Base-by-base conservation (phyloP, 2,797 vertebrate species). In the Pseudochirops cupreus region DNA sequence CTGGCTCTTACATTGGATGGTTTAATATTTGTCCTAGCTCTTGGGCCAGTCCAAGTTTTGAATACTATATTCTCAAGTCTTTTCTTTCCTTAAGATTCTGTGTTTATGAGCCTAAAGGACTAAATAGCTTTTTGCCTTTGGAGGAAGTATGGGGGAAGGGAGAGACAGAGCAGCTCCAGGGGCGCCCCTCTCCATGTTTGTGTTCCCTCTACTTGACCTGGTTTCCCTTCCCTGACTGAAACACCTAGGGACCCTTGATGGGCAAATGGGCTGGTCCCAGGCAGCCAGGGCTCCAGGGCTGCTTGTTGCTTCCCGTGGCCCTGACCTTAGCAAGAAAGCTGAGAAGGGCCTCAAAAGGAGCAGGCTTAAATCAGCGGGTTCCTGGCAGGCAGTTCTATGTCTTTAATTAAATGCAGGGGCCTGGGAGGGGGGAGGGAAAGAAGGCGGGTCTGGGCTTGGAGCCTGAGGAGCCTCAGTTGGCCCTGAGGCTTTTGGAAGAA, bases 371-470 rank as follows among this genome's bases (percentile, higher is more conserved):
- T 91, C 90, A 55, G 29, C 90, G 90, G 21, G 90, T 91, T 91
- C 53, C 54, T 91, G 90, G 50, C 90, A 55, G 90, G 90, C 90
- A 6, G 28, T 55, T 33, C 90, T 53, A 29, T 53, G 50, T 55
- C 90, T 55, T 91, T 91, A 91, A 91, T 91, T 91, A 91, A 91
- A 91, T 91, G 90, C 90, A 91, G 90, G 90, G 90, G 54, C 90
- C 90, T 55, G 90, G 90, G 90, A 55, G 90, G 12, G 50, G 24
- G 90, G 13, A 55, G 74, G 90, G 74, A 87, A 87, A 21, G 74
- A 26, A 87, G 74, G 74, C 28, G 90, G 50, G 28, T n/a, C 90
- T 55, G 52, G 90, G 90, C 54, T 31, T 2, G 52, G 54, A 55
- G 90, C 90, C 90, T 55, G 52, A 53, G 90, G 53, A 91, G 90